These are phyloP conservation scores for Elegia similella DNA, from an alignment of 2,888 invertebrate genomes.

Conservation along the genomic window DNA sequence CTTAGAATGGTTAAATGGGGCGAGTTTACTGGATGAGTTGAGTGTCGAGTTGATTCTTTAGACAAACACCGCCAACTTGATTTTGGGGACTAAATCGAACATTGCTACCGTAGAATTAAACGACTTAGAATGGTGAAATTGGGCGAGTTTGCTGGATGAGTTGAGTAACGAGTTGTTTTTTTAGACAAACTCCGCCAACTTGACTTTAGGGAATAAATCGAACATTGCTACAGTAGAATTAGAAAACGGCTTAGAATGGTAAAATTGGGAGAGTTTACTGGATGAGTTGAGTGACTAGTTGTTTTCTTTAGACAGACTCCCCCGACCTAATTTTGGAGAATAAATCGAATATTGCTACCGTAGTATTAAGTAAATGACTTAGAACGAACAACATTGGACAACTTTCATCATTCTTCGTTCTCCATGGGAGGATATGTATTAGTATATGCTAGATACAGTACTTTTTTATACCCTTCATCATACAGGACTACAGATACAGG, in stretches of 20 bases:
- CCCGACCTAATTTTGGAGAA: constrained; percentile 11
- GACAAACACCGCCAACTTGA: neutral
- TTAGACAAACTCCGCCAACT: constrained; percentile 6
- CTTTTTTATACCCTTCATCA: no score
- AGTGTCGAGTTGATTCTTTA: neutral
- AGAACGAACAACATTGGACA: no score
- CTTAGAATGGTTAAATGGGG: neutral
- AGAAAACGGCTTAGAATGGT: neutral
- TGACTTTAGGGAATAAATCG: constrained; percentile 12
- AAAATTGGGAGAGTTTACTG: neutral
- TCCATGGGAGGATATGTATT: no score
- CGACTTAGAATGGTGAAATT: neutral
- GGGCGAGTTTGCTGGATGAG: neutral
- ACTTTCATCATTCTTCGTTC: no score
- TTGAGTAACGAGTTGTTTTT: neutral
- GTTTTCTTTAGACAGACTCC: neutral
- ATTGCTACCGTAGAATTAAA: constrained; percentile 7
- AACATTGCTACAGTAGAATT: constrained; percentile 5
- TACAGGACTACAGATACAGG: no score
- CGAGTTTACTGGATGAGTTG: neutral
- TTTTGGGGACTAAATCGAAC: constrained; percentile 6
- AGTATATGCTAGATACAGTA: no score
- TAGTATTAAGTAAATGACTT: constrained; percentile 1
- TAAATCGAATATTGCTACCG: constrained; percentile 3
- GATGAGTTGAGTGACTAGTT: neutral